A percentile compares a stretch with the other conserved stretches of the same genome.
These are phyloP conservation scores for Clarias pachynema DNA, from an alignment of 2,797 vertebrate genomes.

Conservation along the genomic window DNA sequence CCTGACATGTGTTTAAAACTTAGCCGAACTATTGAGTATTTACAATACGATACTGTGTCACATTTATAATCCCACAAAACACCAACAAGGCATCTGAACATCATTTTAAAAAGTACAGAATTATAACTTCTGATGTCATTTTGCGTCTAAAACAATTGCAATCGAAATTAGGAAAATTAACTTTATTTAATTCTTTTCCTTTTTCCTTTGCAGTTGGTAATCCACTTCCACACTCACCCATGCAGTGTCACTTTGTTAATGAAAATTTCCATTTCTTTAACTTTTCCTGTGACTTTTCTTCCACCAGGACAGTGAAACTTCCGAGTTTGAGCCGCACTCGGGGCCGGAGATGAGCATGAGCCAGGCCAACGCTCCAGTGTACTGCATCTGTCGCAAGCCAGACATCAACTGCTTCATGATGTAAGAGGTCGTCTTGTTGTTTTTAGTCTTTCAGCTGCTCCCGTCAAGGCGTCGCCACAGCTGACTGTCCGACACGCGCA, in stretches of 20 bases:
- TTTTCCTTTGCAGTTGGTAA: not conserved
- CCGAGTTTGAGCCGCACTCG: constrained; percentile 62
- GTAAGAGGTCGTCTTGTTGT: constrained; percentile 66
- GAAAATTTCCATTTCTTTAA: not conserved
- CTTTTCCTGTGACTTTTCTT: not conserved
- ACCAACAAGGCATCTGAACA: not conserved
- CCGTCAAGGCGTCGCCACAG: no score
- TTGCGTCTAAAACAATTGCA: not conserved
- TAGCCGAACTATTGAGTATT: not conserved
- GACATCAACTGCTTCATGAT: constrained; percentile 96
- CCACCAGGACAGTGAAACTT: constrained; percentile 70
- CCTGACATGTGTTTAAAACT: not conserved
- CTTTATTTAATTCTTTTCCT: no score
- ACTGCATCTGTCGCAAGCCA: constrained; percentile 86
- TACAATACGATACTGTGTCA: not conserved
- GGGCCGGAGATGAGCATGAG: constrained; percentile 40
- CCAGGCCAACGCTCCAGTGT: constrained; percentile 71
- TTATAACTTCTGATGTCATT: not conserved
- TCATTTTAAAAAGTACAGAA: not conserved
- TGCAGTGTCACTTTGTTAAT: no score
- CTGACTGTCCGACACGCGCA: no score
- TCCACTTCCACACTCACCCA: no score
- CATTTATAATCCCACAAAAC: not conserved
- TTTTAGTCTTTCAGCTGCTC: not conserved
- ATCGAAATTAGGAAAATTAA: no score